phyloP scores from a whole-genome alignment of 2,888 invertebrate species.

The Drosophila macrospina region DNA sequence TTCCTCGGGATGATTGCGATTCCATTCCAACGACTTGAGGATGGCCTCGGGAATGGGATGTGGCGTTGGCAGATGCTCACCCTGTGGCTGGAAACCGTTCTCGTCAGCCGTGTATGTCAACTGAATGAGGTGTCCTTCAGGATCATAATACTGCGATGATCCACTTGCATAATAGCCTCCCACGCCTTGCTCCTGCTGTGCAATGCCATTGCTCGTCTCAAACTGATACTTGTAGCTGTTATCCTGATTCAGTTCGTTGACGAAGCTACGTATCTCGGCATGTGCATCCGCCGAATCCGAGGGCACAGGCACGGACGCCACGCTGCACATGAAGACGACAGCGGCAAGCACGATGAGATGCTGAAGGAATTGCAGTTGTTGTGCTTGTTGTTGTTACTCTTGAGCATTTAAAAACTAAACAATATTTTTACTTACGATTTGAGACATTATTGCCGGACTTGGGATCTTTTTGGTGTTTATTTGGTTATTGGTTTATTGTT shows the following conservation, averaged over 20 bases:
- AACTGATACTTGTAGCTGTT: constrained; percentile 85
- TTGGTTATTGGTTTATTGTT: constrained; percentile 48
- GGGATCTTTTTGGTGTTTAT: constrained; percentile 32
- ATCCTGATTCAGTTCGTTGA: constrained; percentile 72
- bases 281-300: constrained; percentile 75
- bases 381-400: background rate
- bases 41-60: constrained; percentile 81
- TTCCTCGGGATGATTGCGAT: constrained; percentile 78
- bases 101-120: constrained; percentile 87
- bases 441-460: constrained; percentile 77
- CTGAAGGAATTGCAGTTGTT: constrained; percentile 44
- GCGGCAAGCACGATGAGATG: constrained; percentile 61
- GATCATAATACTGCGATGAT: constrained; percentile 86
- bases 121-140: constrained; percentile 86
- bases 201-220: constrained; percentile 88
- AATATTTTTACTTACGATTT: constrained; percentile 69
- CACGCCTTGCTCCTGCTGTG: constrained; percentile 86
- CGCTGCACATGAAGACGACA: constrained; percentile 36
- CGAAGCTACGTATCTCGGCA: constrained; percentile 84
- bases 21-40: constrained; percentile 76
- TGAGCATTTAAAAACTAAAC: background rate
- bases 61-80: constrained; percentile 82
- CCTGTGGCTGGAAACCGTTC: constrained; percentile 87
- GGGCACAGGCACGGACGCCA: constrained; percentile 46
- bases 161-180: constrained; percentile 87